Base-by-base conservation (phyloP, 2,888 invertebrate genomes). In the Ypsolopha sequella region DNA sequence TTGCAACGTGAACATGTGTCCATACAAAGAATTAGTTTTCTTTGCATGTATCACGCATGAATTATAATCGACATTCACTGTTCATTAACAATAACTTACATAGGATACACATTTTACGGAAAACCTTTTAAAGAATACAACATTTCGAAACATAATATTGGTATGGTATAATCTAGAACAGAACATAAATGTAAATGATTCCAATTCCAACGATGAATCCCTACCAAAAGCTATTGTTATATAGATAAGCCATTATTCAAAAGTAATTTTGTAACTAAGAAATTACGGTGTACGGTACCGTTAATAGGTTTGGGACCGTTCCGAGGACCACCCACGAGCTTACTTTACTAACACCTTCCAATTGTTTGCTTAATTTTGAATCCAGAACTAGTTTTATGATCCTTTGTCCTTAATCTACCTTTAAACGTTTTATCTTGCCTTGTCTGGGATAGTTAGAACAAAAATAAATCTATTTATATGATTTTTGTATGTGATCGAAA, bases 311-410 rank as follows among this genome's bases (percentile, higher is more conserved):
- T 41, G 50, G 24, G 24, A 24, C 24, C 34, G 44, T 35, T 43
- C 9, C 24, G 9, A 46, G 36, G 54, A 54, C 54, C 54, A 48
- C 53, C 52, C 52, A 53, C n/a, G 44, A 48, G 14, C 47, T 24
- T 24, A 24, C 24, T 44, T 24, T 24, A 24, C 24, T 44, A 44
- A n/a, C 35, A 36, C 44, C 48, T 43, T 50, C 44, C 33, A 24
- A 41, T 47, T 52, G n/a, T 48, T 41, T 44, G 53, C 45, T 44
- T 54, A 49, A 53, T 52, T 50, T 39, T 41, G 50, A 33, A 44
- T 8, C 24, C 24, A 33, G 49, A 45, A 48, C 53, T 36, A 50
- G 45, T 53, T 51, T 41, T 49, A 41, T 34, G 4, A 9, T 13
- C 43, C 8, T 7, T 9, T 14, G 43, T 24, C 8, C n/a, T 43